These are phyloP conservation scores for Molanna angustata DNA, from an alignment of 2,888 invertebrate genomes.

Conservation along the genomic window DNA sequence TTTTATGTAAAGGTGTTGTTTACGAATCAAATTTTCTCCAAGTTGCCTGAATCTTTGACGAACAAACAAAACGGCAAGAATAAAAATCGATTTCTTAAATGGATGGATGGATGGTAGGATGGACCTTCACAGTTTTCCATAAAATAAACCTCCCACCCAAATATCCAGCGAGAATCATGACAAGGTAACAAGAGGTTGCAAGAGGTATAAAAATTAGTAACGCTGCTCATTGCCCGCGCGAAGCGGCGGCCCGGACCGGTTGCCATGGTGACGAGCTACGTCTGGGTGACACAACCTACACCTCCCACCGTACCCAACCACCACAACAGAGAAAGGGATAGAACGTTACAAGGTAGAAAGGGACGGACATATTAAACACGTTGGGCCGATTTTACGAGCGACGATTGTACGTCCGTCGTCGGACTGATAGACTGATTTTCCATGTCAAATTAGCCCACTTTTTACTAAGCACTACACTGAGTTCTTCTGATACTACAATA, in stretches of 20 bases:
- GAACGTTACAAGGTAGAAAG: constrained; percentile 1
- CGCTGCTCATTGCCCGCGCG: constrained; percentile 17
- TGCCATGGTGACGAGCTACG: constrained; percentile 30
- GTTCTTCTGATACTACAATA: background rate
- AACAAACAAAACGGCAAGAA: too few species aligned
- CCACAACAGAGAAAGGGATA: constrained; percentile 6
- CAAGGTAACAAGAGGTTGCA: constrained; percentile 1
- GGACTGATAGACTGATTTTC: constrained; percentile 7
- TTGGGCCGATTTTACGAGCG: constrained; percentile 4
- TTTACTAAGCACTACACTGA: background rate
- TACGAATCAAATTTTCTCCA: too few species aligned
- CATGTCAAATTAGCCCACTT: constrained; percentile 3
- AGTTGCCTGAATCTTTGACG: too few species aligned
- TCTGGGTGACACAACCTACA: constrained; percentile 24
- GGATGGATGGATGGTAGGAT: too few species aligned
- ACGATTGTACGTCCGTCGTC: constrained; percentile 14
- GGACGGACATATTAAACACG: background rate
- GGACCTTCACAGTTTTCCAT: too few species aligned
- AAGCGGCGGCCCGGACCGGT: constrained; percentile 28
- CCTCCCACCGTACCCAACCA: constrained; percentile 7
- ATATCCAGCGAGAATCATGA: constrained; percentile 2
- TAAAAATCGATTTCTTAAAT: too few species aligned
- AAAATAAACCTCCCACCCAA: too few species aligned
- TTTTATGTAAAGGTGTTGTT: too few species aligned
- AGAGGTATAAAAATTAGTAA: constrained; percentile 23